Conservation (phyloP, 2,113 vertebrate species). For the Odontesthes bonariensis region DNA sequence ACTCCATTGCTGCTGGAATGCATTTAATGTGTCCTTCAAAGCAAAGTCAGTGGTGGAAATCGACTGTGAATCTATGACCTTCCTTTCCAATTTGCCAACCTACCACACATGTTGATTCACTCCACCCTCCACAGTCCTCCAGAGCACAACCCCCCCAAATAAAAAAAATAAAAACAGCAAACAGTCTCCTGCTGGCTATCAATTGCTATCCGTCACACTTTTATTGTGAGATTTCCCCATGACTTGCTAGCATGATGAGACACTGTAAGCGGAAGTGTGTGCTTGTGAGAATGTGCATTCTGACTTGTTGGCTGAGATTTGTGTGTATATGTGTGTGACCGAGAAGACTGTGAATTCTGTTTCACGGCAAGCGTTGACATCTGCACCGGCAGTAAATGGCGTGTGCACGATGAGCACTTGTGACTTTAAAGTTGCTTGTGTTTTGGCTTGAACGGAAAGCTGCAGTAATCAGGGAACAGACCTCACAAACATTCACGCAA, state of each 20-base stretch:
- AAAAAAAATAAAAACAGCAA: conserved; percentile 35
- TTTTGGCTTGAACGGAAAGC: conserved; percentile 2
- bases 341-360: conserved; percentile 14
- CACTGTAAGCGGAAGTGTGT: conserved; percentile 22
- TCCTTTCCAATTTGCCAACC: conserved; percentile 34
- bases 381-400: conserved; percentile 17
- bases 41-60: conserved; percentile 22
- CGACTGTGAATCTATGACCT: conserved; percentile 45
- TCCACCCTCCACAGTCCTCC: not conserved
- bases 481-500: not conserved
- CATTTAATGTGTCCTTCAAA: conserved; percentile 40
- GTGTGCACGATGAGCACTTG: not conserved
- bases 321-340: conserved; percentile 4
- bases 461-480: conserved; percentile 2
- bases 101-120: conserved; percentile 37
- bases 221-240: conserved; percentile 31
- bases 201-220: conserved; percentile 36
- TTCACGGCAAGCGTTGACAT: not conserved
- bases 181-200: conserved; percentile 61
- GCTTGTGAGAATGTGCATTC: conserved; percentile 15
- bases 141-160: not conserved
- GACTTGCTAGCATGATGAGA: conserved; percentile 23
- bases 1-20: conserved; percentile 2
- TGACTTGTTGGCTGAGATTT: conserved; percentile 25
- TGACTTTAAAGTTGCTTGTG: not conserved